Percentiles rank a stretch among this genome's conserved stretches.
phyloP scores from a whole-genome alignment of 1,140 invertebrate species.

The Drosophila repleta region DNA sequence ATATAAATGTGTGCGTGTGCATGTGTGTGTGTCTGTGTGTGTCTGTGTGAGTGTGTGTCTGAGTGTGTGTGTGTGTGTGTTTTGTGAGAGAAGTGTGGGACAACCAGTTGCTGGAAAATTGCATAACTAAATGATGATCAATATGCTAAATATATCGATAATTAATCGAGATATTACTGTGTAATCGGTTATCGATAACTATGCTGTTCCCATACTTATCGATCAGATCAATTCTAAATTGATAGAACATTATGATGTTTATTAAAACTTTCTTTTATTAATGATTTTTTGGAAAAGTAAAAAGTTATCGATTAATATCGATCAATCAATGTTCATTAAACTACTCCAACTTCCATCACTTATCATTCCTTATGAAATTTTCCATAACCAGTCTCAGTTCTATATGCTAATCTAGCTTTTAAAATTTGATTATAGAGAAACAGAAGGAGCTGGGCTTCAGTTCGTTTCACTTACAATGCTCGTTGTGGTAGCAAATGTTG shows the following conservation, averaged over 20 bases:
- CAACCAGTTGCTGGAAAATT: not conserved
- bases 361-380: not conserved
- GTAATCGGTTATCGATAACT: not conserved
- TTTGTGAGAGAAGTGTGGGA: constrained; percentile 13
- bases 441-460: not conserved
- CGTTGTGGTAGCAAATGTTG: constrained; percentile 89
- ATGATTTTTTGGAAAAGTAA: too few relatives aligned
- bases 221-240: not conserved
- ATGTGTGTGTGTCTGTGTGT: constrained; percentile 9
- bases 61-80: constrained; percentile 1
- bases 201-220: not conserved
- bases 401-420: constrained; percentile 18
- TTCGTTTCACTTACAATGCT: constrained; percentile 86
- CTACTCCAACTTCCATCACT: not conserved
- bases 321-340: too few relatives aligned
- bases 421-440: constrained; percentile 6
- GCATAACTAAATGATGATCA: not conserved
- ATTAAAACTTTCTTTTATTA: too few relatives aligned
- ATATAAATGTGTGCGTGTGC: constrained; percentile 17
- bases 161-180: not conserved
- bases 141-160: not conserved
- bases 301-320: too few relatives aligned
- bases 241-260: too few relatives aligned
- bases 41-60: constrained; percentile 11
- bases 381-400: constrained; percentile 2